phyloP scores from a whole-genome alignment of 2,113 vertebrate species.

The Psammodynastes pulverulentus region DNA sequence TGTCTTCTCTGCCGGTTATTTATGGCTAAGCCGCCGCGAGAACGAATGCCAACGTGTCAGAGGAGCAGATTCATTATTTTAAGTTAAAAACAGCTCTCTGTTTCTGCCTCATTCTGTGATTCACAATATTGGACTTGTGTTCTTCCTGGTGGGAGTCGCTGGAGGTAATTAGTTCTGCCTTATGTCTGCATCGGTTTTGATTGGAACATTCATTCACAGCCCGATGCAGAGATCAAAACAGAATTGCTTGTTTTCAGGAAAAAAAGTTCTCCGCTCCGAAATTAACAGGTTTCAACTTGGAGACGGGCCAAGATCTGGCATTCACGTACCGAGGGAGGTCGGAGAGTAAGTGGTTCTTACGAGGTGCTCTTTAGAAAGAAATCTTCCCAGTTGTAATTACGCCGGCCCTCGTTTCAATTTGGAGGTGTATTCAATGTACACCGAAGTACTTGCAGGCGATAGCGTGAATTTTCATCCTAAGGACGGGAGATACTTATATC shows the following conservation, averaged over 20 bases:
- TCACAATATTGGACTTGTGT: background rate
- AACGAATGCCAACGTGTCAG: background rate
- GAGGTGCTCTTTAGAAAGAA: background rate
- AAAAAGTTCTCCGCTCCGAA: background rate
- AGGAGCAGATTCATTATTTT: background rate
- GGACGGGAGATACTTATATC: background rate
- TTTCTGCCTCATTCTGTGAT: background rate
- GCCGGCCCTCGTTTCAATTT: background rate
- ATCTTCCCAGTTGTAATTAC: background rate
- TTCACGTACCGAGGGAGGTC: background rate
- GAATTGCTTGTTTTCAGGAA: background rate
- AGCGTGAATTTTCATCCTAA: background rate
- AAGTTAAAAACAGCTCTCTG: background rate
- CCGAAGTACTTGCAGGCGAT: background rate
- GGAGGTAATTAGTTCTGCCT: background rate
- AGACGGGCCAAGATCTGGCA: background rate
- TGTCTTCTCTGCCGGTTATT: background rate
- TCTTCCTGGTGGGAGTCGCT: background rate
- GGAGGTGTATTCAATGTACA: background rate
- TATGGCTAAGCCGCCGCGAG: background rate
- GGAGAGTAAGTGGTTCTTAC: background rate
- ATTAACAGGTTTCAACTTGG: background rate
- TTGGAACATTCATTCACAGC: background rate
- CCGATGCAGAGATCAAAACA: background rate
- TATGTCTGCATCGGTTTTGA: background rate